Evolutionary conservation across 37 sponge, comb jelly and placozoan species (phyloP), one percentile per base, ranked within the genome.

Genomic region (Aphrocallistes beatrix): DNA sequence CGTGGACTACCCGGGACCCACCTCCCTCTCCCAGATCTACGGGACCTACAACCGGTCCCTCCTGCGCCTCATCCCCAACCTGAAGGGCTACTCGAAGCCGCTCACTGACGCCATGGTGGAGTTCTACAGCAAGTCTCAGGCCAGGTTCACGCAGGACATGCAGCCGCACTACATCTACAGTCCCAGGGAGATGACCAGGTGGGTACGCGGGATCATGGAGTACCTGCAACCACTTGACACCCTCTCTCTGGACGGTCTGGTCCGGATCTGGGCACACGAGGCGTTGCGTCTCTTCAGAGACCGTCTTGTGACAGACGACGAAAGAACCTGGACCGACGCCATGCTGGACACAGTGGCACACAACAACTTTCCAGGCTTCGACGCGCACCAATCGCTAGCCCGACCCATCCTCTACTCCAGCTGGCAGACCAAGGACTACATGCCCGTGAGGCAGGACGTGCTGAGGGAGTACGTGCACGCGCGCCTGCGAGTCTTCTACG

Each of bases 101-200:
- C 95, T 97, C 39, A 97, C 98, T 0, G 93, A 97, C 51, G 95
- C 98, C 36, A 97, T 97, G 98, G 95, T 94, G 39, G 98, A 94
- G 32, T 94, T 94, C 89, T 97, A 94, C 89, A 87, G 85, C 51
- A 91, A 89, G 89, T 94, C 98, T 3, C 94, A 94, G 91, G 91
- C 91, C 17, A n/a, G 90, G 36, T 97, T 97, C 88, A 97, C 98
- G 3, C 93, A 90, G 60, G 98, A 97, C 86, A 97, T 97, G 93
- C 98, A 97, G 89, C 98, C 98, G 51, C 98, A 97, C 85, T 97
- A 97, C 86, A 89, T 97, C 83, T 97, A 97, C 92, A 93, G 93
- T 83, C 98, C 98, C 36, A 87, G 98, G 60, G 98, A 97, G 86
- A 94, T 97, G 93, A 97, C 98, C 36, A 87, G 98, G 17, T 97